Evolutionary conservation across 2,888 invertebrate species (phyloP), one percentile per base, ranked within the genome.

Genomic region (Oegoconia quadripuncta): DNA sequence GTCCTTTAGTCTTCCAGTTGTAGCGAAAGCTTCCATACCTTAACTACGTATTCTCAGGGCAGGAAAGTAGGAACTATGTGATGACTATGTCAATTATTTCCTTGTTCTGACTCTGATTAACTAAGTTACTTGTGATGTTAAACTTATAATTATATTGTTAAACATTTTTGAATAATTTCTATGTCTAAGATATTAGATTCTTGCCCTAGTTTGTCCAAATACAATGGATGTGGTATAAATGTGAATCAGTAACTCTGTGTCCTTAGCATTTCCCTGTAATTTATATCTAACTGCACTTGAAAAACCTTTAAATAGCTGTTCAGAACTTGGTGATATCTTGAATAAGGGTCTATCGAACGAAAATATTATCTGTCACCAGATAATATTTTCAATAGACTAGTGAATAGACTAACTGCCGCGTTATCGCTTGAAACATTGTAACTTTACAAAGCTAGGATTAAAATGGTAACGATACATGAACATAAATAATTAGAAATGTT

Each of bases 11-110:
- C 87, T 87, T 87, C 86, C 87, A 86, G 60, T n/a, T 65, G 67
- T 74, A 74, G 73, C 66, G 58, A 71, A 74, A 71, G 77, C 79
- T 82, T 83, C 74, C 72, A 56, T 64, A 72, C 62, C 64, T 65
- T 71, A 50, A 48, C 39, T 37, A 42, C 41, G 65, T 67, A 78
- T 63, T 72, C 65, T 75, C 69, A 66, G 72, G 70, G 75, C 81
- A 76, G 75, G 75, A 79, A 73, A 57, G 64, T 81, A 84, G 74
- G 56, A 82, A 82, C 81, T 83, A 81, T 86, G 86, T 87, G 87
- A 87, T 87, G 74, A 84, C 82, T 78, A 74, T 86, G 87, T 87
- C 87, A 87, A 87, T 87, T 87, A 87, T 82, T 83, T 83, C 79
- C 73, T 76, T 71, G 73, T 74, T 74, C 71, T 75, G 67, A 67